Base-by-base conservation (phyloP, 2,888 invertebrate species). In the Diloba caeruleocephala region DNA sequence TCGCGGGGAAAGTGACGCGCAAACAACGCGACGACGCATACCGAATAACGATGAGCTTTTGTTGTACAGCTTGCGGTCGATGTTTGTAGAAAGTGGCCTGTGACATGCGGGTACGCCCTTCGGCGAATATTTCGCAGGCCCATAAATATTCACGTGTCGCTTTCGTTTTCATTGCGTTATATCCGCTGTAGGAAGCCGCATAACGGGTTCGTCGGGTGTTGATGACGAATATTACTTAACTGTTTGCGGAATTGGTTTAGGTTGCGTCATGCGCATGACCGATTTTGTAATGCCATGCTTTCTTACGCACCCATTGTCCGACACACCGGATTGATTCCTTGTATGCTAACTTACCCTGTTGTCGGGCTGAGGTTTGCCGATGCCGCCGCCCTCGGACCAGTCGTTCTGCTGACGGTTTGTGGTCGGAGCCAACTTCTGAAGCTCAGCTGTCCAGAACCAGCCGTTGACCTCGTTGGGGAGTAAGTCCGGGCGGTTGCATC, bases 361-460 rank as follows among this genome's bases (percentile, higher is more conserved):
- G 86, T 98, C 98, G 1, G 98, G 98, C 83, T 98, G 98, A 10
- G 97, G 96, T 89, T 96, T 95, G 56, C 96, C 96, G 80, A 97
- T 96, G 71, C 98, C 98, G 76, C 98, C 98, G 66, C 94, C 96
- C 82, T 96, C 96, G 26, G 97, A 97, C 98, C 98, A 98, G 89
- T 98, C 98, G 86, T 97, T 97, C 82, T 97, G 97, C 44, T 95
- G 94, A 42, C 97, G 95, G 90, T 97, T 96, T 49, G 95, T 96
- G 46, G 97, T 96, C 37, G 98, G 97, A 0, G 98, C 97, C 74
- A 98, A 89, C 87, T 98, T 98, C 89, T 96, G 97, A 44, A 97
- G 95, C 75, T 96, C 97, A 26, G 97, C 97, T 14, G 98, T 97
- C 98, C 98, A 98, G 95, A 98, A 98, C 98, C 98, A 98, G 28